Evolutionary conservation across 2,888 invertebrate genomes (phyloP), one percentile per base, ranked within the genome.

Genomic region (Pteria penguin): DNA sequence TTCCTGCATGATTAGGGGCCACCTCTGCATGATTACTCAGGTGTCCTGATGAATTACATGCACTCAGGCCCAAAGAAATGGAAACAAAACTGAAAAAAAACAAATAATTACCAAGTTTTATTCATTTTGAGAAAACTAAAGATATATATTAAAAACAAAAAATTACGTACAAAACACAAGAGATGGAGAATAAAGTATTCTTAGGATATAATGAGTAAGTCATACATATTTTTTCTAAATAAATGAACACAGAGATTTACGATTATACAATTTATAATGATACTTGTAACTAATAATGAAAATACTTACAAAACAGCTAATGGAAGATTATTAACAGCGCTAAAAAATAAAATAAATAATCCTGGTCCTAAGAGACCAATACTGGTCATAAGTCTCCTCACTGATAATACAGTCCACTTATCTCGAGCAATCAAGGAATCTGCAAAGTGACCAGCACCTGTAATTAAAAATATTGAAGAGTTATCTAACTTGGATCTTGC

Each of bases 11-110:
- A 92, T 95, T 95, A 0, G 96, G 95, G 0, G 95, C 95, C 31
- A 96, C 94, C 88, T 96, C 96, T 3, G 95, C 95, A 90, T 96
- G 96, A 90, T 96, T 96, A 88, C 95, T 95, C 45, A 96, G 92
- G 91, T 96, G 95, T 22, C 96, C 96, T 18, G 95, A 95, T 45
- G 95, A 95, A 89, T 96, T 96, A 88, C 95, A 95, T 0, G 95
- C 95, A 89, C 95, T 95, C 76, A 95, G 91, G 5, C 95, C 95
- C 95, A 96, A 95, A 0, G 95, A 95, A 87, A 96, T 94, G 27
- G 95, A 95, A 27, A 96, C 94, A 87, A 95, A 94, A 80, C 94
- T 94, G 89, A 36, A 92, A 89, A 24, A 27, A 22, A 76, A 60
- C n/a, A 57, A n/a, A 65, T 8, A 67, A 36, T n/a, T 2, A 22